Base-by-base conservation (phyloP, 2,888 invertebrate species). In the Dryadula phaetusa region DNA sequence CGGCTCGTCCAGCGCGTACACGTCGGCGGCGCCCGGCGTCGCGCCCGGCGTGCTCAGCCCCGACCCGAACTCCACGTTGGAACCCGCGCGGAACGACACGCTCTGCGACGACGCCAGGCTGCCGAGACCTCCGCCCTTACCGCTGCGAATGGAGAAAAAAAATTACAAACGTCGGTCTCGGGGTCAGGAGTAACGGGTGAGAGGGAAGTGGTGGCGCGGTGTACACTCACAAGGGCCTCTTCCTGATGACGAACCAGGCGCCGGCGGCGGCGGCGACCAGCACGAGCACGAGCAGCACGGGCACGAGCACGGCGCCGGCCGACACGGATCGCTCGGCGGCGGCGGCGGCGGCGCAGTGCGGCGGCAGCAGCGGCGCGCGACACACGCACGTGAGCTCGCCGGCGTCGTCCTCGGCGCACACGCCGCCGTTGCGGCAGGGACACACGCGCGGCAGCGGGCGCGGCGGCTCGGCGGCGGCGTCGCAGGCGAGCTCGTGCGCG, bases 21-120 rank as follows among this genome's bases (percentile, higher is more conserved):
- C 97, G 46, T 95, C 95, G 79, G 96, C 95, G 83, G 95, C 95
- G 32, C 81, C 78, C 65, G 79, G 72, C 4, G 79, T 73, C 80
- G 84, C 79, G 76, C 95, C 95, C 80, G 97, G 97, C 10, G 96
- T 95, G 82, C 95, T 95, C 63, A 82, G 79, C 37, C 80, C 73
- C 40, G 82, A 94, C 44, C 94, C 95, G 90, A 98, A 98, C 89
- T 98, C 98, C 49, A 98, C 98, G 88, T 98, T 98, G 62, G 97
- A 98, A 62, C 98, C 98, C 83, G 97, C 97, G 32, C 98, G 94
- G 94, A 98, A 98, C 54, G 98, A 97, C 18, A 98, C 98, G 84
- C 97, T 97, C 86, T 97, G 97, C 66, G 97, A 97, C 68, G 97
- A 97, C 49, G 97, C 95, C 70, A 97, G 88, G 78, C 97, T 95